A percentile compares a stretch with the other conserved stretches of the same genome.
Evolutionary conservation across 1,140 invertebrate species (phyloP).

Genomic region (Lucilia cuprina): DNA sequence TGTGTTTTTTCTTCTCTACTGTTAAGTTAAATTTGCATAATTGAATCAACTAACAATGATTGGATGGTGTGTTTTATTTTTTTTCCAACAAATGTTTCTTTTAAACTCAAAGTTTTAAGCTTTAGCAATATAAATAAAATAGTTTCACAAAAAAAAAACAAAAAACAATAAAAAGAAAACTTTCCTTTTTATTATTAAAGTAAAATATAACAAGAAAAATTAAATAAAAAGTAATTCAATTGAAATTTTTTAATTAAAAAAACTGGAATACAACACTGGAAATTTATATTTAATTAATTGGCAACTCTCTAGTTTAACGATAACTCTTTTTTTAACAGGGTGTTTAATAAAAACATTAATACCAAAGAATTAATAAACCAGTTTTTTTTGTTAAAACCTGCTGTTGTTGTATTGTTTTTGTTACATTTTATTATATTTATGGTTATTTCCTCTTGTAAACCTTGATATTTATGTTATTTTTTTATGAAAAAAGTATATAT

Average conservation of each 20-base stretch:
- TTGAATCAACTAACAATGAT: background rate
- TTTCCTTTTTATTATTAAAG: background rate
- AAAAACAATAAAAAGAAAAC: background rate
- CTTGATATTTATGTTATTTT: too few species aligned
- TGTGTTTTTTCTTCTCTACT: background rate
- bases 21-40: background rate
- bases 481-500: too few species aligned
- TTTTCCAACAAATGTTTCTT: background rate
- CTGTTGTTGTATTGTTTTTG: too few species aligned
- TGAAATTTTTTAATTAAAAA: background rate
- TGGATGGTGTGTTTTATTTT: background rate
- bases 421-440: too few species aligned
- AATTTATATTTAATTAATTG: too few species aligned
- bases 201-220: background rate
- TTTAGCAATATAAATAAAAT: background rate
- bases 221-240: background rate
- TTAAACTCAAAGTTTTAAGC: background rate
- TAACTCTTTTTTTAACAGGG: too few species aligned
- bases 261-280: too few species aligned
- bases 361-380: too few species aligned
- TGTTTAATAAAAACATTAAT: too few species aligned
- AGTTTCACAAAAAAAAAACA: background rate
- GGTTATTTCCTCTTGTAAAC: too few species aligned
- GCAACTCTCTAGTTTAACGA: too few species aligned
- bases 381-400: too few species aligned